phyloP scores from a whole-genome alignment of 2,113 vertebrate genomes.

The Nibea coibor region DNA sequence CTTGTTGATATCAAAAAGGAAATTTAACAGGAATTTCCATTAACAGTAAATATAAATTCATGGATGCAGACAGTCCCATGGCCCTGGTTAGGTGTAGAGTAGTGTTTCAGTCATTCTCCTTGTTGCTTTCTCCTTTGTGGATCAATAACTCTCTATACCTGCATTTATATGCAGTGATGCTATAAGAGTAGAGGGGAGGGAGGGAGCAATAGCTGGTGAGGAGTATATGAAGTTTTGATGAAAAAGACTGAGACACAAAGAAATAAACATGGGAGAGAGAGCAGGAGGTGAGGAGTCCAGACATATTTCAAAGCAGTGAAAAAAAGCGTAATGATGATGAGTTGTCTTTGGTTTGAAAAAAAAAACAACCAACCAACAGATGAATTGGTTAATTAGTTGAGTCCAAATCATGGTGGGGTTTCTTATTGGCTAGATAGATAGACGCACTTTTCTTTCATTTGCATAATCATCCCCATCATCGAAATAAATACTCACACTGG shows the following conservation, averaged over 20 bases:
- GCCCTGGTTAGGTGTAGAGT: neutral
- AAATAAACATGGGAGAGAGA: neutral
- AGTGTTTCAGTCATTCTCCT: conserved; percentile 35
- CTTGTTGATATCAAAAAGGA: conserved; percentile 1
- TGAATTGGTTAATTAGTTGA: conserved; percentile 63
- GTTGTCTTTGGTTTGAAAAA: conserved; percentile 5
- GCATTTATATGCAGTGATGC: conserved; percentile 54
- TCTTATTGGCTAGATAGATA: conserved; percentile 68
- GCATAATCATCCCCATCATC: conserved; percentile 74
- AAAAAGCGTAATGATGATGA: conserved; percentile 3
- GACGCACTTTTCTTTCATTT: conserved; percentile 70
- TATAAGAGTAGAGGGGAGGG: conserved; percentile 5
- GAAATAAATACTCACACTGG: conserved; percentile 73
- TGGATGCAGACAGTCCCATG: neutral
- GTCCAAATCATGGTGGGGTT: conserved; percentile 52
- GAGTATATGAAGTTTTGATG: conserved; percentile 27
- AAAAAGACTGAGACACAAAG: conserved; percentile 7
- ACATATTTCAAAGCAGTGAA: conserved; percentile 16
- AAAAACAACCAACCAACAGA: neutral
- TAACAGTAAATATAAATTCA: neutral
- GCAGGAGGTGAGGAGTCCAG: neutral
- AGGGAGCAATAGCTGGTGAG: conserved; percentile 23
- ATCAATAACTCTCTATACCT: conserved; percentile 59
- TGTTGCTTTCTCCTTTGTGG: conserved; percentile 34
- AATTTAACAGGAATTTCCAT: neutral